Base-by-base conservation (phyloP, 2,888 invertebrate species). In the Drosophila mettleri region DNA sequence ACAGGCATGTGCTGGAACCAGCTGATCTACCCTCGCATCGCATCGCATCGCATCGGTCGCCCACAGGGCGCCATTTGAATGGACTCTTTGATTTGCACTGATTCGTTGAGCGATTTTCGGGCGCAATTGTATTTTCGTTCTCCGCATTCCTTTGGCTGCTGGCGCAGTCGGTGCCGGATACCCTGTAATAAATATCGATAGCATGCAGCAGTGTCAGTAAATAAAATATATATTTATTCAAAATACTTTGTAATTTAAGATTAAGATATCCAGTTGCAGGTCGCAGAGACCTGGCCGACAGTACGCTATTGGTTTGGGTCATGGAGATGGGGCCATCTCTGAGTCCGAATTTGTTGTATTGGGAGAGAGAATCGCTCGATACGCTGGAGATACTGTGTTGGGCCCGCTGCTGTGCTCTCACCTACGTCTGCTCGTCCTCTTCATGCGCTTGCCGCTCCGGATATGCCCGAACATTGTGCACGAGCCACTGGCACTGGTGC, bases 211-310 rank as follows among this genome's bases (percentile, higher is more conserved):
- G 3, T 4, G 31, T 4, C 9, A 7, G 4, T 9, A 31, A 31
- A 31, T 31, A n/a, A n/a, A 16, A 29, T 29, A 29, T 27, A 29
- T 16, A 31, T 46, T 29, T 31, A 29, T 46, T 46, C 29, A 45
- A 46, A 46, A 46, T 31, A 46, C 46, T 18, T 18, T 46, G 12
- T 8, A 46, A 46, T 46, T 46, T 46, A 18, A n/a, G n/a, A 27
- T 46, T 14, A 46, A 29, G 18, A 14, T 46, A 29, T 46, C 29
- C 45, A n/a, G n/a, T 18, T 29, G 16, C 45, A 7, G 29, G 10
- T 12, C 45, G 1, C 12, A 18, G 18, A 18, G 16, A 3, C 45
- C 45, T n/a, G 29, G 45, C 45, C 27, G 27, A 46, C 45, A 46
- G 45, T 7, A 7, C 29, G 45, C 7, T 29, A 27, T 10, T 27